Conservation (phyloP, 2,888 invertebrate species). For the Mimas tiliae region DNA sequence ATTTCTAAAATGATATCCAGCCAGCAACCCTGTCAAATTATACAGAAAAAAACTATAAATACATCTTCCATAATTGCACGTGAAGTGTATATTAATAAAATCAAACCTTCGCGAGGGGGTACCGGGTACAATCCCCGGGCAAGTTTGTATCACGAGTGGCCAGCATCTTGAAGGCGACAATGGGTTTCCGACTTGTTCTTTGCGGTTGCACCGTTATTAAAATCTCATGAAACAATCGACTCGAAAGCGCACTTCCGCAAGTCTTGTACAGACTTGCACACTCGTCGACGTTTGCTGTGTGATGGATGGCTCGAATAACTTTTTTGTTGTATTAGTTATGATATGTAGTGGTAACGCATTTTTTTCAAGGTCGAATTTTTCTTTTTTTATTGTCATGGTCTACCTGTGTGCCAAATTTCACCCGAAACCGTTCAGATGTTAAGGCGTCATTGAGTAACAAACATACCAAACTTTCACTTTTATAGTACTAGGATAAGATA, state of each 20-base stretch:
- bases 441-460: no score
- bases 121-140: constrained; percentile 12
- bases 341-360: background rate
- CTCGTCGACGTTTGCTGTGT: background rate
- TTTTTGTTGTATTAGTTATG: background rate
- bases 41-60: background rate
- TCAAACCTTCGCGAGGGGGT: constrained; percentile 8
- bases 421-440: no score
- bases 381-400: no score
- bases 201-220: constrained; percentile 83
- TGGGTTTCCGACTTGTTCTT: constrained; percentile 75
- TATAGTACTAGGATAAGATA: no score
- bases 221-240: constrained; percentile 84
- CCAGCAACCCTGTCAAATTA: background rate
- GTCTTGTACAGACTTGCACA: constrained; percentile 64
- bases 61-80: background rate
- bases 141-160: constrained; percentile 48
- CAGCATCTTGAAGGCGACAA: constrained; percentile 79
- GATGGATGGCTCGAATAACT: background rate
- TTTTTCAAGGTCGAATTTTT: no score
- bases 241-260: constrained; percentile 81
- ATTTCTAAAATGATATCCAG: no score
- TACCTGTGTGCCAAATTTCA: no score
- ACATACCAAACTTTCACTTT: no score
- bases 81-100: constrained; percentile 25